These are phyloP conservation scores for Garra rufa DNA, from an alignment of 2,113 vertebrate genomes.

Conservation along the genomic window DNA sequence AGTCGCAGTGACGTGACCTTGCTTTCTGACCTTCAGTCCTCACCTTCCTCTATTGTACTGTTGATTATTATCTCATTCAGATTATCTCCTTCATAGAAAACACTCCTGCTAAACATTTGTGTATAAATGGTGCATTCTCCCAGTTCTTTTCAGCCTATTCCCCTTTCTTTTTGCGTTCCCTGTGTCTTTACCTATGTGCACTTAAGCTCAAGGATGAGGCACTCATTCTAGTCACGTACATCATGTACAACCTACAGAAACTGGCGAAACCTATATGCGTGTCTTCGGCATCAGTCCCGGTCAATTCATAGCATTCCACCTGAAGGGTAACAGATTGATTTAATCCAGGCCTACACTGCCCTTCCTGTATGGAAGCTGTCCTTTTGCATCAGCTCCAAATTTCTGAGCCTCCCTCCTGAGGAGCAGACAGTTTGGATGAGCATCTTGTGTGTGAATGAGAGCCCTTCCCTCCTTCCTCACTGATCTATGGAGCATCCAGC, in stretches of 20 bases:
- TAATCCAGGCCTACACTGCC: conserved; percentile 20
- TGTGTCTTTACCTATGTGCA: background rate
- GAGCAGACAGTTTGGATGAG: conserved; percentile 39
- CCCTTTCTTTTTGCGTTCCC: background rate
- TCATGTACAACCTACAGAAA: conserved; percentile 45
- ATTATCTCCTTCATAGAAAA: background rate
- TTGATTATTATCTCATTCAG: background rate
- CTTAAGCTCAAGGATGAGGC: background rate
- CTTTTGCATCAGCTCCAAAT: conserved; percentile 45
- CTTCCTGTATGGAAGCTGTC: conserved; percentile 47
- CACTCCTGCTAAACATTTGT: background rate
- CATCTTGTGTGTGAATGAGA: conserved; percentile 36
- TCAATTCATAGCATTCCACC: conserved; percentile 32
- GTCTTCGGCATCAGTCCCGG: conserved; percentile 1
- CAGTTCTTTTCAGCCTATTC: background rate
- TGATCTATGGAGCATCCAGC: conserved; percentile 33
- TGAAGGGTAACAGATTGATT: conserved; percentile 33
- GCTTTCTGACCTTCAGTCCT: background rate
- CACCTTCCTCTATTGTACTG: background rate
- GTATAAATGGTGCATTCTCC: background rate
- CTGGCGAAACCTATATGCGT: conserved; percentile 1
- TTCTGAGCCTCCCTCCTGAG: conserved; percentile 41
- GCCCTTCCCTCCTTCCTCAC: conserved; percentile 9
- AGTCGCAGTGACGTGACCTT: background rate
- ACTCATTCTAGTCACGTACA: background rate